Evolutionary conservation across 2,113 vertebrate genomes (phyloP), one percentile per base, ranked within the genome.

Genomic region (Pseudorhombus dupliciocellatus): DNA sequence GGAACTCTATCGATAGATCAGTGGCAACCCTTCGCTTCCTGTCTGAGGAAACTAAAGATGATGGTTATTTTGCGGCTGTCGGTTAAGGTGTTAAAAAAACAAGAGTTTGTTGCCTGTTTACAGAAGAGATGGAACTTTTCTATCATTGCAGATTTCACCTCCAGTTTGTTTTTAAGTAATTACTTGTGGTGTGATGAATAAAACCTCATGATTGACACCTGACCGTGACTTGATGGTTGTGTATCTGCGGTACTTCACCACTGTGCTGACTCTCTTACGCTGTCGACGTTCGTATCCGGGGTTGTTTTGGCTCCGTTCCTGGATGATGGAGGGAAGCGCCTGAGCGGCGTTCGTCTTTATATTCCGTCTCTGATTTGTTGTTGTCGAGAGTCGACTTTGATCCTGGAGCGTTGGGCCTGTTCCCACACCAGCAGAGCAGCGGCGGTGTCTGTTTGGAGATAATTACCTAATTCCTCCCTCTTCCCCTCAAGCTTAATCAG

Each of bases 1-100:
- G 66, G 77, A 84, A 79, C 78, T 56, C 31, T 63, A 84, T 88
- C 75, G 79, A 88, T 91, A 81, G 88, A 82, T 77, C 30, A 85
- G 69, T 81, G 44, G 66, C 75, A 66, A 75, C 65, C 66, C 75
- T 60, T 56, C 77, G 80, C 58, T 46, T 58, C 48, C 18, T 50
- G 20, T 50, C 8, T 15, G 42, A 46, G 5, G 42, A 46, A 15
- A 18, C 42, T 18, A 18, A 46, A 15, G 42, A 46, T 46, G 42
- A 18, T 46, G 42, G 8, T 40, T 15, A 18, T 46, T 7, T 18
- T 6, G 4, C 15, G 42, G 77, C 77, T 71, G 20, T 77, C 82
- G 82, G 77, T 69, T 50, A 21, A 61, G 76, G 83, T 76, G 76
- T 28, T 70, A 20, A 11, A 12, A 69, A 81, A 70, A 34, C 77